Evolutionary conservation across 2,888 invertebrate genomes (phyloP), one percentile per base, ranked within the genome.

Genomic region (Eupelmus urozonus): DNA sequence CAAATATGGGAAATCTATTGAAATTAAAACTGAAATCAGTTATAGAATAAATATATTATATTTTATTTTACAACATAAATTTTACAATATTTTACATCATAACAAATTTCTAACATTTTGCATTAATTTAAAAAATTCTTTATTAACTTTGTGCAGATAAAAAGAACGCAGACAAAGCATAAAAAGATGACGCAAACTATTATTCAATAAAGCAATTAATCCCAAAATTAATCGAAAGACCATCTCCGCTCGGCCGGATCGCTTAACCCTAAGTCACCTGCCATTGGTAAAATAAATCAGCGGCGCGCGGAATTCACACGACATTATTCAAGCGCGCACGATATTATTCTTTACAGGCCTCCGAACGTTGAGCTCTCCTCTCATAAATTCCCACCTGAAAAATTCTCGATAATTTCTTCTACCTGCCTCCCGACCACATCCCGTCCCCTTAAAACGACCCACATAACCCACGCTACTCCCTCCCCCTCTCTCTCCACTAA

Each of bases 251-350:
- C 9, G 18, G 9, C 29, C 29, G 29, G 18, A 59, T 59, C 29
- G 4, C 29, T n/a, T n/a, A n/a, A n/a, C n/a, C n/a, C n/a, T n/a
- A 29, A 71, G 66, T 71, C 76, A 71, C 71, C 65, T 76, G 59
- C 51, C 63, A 57, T 40, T 20, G 40, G 45, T 60, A 34, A 59
- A 71, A 51, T 42, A 62, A 77, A 72, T 77, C 60, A 23, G 51
- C 51, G 60, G 42, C 45, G 2, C 49, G 29, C 40, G 66, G 70
- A 76, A 66, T 77, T 72, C 71, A 72, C 71, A 66, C 72, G 72
- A 77, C n/a, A n/a, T 72, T 62, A 72, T 42, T 65, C 65, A 76
- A 65, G 23, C 57, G 53, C n/a, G n/a, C n/a, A n/a, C n/a, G n/a
- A n/a, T n/a, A n/a, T n/a, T n/a, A n/a, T 40, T 18, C 40, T 55